Evolutionary conservation across 2,113 vertebrate genomes (phyloP).

Genomic region (Pelecanus crispus): DNA sequence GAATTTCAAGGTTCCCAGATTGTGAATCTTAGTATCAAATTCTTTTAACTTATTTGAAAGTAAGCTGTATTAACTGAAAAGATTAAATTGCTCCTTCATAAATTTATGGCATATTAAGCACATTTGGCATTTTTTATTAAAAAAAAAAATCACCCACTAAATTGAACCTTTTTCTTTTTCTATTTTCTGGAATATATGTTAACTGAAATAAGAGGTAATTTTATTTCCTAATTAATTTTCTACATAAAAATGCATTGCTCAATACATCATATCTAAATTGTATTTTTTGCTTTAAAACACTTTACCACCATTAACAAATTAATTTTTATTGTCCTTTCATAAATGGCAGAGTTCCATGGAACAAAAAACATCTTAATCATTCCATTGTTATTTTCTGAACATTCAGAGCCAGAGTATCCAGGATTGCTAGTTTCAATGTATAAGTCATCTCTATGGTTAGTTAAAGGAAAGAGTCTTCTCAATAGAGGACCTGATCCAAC

Average conservation of each 20-base stretch:
- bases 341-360: neutral
- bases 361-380: neutral
- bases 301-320: constrained; percentile 9
- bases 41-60: neutral
- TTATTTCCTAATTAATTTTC: neutral
- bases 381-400: neutral
- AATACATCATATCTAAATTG: neutral
- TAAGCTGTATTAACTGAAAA: neutral
- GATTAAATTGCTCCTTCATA: neutral
- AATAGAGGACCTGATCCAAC: neutral
- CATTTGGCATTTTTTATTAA: neutral
- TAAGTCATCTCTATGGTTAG: neutral
- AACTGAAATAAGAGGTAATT: neutral
- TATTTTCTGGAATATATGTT: neutral
- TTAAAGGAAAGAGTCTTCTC: neutral
- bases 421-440: neutral
- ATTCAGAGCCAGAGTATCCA: neutral
- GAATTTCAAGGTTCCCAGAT: neutral
- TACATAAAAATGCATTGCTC: neutral
- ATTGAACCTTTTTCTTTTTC: neutral
- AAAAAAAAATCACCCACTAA: neutral
- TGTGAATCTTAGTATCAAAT: neutral
- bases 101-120: neutral
- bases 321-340: neutral
- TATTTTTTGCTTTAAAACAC: neutral